Conservation (phyloP, 1,140 invertebrate genomes). For the Bombus picipes region DNA sequence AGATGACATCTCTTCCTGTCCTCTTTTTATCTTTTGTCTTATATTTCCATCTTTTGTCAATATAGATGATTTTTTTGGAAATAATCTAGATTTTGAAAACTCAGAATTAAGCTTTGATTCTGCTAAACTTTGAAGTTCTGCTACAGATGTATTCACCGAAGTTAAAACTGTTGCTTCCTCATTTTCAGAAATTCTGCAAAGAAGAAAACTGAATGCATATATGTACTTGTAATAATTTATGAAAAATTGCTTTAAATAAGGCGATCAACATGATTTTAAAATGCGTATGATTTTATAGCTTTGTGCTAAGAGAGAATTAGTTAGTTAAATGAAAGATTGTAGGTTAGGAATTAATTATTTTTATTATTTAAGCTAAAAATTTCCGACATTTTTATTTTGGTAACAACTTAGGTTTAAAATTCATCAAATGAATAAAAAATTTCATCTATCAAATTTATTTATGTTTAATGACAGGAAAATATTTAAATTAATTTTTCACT, state of each 20-base stretch:
- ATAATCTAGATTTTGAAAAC: conserved; percentile 36
- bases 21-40: neutral
- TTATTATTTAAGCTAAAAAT: neutral
- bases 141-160: conserved; percentile 85
- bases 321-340: too few relatives aligned
- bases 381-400: neutral
- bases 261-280: neutral
- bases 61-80: conserved; percentile 41
- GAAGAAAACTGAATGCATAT: conserved; percentile 40
- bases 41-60: neutral
- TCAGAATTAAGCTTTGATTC: conserved; percentile 70
- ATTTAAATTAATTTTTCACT: neutral
- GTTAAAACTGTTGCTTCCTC: conserved; percentile 85
- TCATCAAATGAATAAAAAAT: neutral
- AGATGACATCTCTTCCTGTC: conserved; percentile 19
- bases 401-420: neutral
- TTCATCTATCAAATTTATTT: neutral
- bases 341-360: too few relatives aligned
- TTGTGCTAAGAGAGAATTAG: too few relatives aligned
- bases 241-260: neutral
- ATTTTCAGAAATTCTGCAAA: conserved; percentile 86
- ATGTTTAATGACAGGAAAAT: neutral
- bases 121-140: conserved; percentile 83
- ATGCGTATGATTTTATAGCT: too few relatives aligned
- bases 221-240: neutral